Base-by-base conservation (phyloP, 1,140 invertebrate species). In the Maniola jurtina region DNA sequence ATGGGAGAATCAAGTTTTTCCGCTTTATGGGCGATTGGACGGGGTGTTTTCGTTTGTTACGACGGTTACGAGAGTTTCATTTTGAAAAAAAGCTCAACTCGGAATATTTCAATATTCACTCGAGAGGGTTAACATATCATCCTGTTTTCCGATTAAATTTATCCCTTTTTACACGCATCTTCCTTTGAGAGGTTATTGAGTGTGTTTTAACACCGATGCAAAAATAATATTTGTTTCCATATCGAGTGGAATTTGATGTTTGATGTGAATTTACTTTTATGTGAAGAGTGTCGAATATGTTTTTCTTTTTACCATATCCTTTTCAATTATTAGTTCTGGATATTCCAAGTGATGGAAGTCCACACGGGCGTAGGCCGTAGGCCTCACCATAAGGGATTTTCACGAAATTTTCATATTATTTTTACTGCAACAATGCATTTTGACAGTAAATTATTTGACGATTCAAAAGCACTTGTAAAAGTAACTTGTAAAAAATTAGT, bases 1-100 rank as follows among this genome's bases (percentile, higher is more conserved):
- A 79, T 64, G 70, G 74, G 73, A 70, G 73, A 72, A 77, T 71
- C 70, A 68, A 75, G 72, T 69, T 75, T 57, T 66, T 64, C 62
- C 66, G 67, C 60, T 73, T 71, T 70, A 71, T 61, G 54, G 66
- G 40, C 63, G 68, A 70, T 69, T 71, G 38, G 55, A 70, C 73
- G 61, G 62, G 48, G 64, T 68, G 68, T 71, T 70, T 62, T 61
- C 67, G 57, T 75, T 72, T 67, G 64, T 58, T 64, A 61, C 40
- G 47, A 36, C 42, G 66, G 64, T 58, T 64, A 61, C 40, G 47
- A 36, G 34, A 56, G 65, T 67, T 57, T 61, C 52, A 67, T 61
- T 14, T 48, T 48, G 45, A 48, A 48, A 48, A n/a, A 15, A 25
- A 25, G 25, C 25, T 25, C 25, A 2, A 15, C 4, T 48, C 25